Conservation (phyloP, 2,113 vertebrate species). For the Brienomyrus longianalis region DNA sequence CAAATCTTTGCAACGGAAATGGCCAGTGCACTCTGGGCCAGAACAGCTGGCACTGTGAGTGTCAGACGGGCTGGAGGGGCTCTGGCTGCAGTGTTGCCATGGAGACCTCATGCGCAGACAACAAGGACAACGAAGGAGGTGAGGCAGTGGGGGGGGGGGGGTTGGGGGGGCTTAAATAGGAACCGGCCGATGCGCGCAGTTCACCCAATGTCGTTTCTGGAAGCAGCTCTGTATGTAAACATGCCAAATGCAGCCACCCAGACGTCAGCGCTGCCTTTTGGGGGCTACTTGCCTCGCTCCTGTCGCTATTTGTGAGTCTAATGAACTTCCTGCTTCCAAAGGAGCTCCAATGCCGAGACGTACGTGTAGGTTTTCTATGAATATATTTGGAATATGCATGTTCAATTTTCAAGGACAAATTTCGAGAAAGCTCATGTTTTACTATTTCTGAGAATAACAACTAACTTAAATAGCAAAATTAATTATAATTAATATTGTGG, state of each 20-base stretch:
- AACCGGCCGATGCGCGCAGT: not conserved
- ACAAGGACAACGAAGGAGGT: slow-evolving; percentile 99
- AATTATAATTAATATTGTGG: not conserved
- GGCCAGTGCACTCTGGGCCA: slow-evolving; percentile 96
- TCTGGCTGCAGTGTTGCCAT: slow-evolving; percentile 96
- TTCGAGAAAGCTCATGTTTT: not conserved
- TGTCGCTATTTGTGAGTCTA: not conserved
- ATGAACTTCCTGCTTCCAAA: not conserved
- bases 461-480: not conserved
- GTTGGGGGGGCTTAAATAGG: not conserved
- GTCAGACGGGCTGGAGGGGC: slow-evolving; percentile 97
- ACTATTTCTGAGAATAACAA: not conserved
- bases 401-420: not conserved
- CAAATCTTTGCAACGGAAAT: slow-evolving; percentile 93
- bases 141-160: slow-evolving; percentile 68
- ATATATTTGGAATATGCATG: not conserved
- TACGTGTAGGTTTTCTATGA: not conserved
- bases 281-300: not conserved
- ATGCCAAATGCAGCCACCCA: not conserved
- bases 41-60: slow-evolving; percentile 99
- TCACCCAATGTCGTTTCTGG: not conserved
- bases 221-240: not conserved
- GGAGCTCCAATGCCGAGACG: not conserved
- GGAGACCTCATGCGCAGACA: slow-evolving; percentile 97
- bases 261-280: not conserved